Evolutionary conservation across 1,140 invertebrate species (phyloP), one percentile per base, ranked within the genome.

Genomic region (Orussus abietinus): DNA sequence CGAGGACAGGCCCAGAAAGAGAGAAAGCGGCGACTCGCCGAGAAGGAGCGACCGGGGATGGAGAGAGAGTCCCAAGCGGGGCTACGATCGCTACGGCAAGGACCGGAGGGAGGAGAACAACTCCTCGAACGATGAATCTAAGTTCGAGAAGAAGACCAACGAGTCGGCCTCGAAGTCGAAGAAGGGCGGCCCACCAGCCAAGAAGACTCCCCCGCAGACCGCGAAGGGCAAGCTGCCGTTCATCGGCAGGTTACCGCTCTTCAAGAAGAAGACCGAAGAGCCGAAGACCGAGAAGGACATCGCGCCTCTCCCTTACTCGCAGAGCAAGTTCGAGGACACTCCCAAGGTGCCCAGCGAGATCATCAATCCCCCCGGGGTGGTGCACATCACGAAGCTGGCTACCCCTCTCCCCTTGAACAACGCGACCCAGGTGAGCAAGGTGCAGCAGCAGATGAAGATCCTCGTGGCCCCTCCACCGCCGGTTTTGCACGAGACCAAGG

Each of bases 191-290:
- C 18, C 30, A 14, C 12, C 30, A 1, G 10, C 29, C 1, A 72
- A 72, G 15, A 71, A 70, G 32, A 42, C 54, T 1, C 17, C 54
- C 2, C 47, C 51, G 4, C 45, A 51, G 3, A 42, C 59, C 0
- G 42, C 49, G 2, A 73, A 70, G 28, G 69, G 81, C n/a, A 84
- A 83, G 51, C 50, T 84, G 20, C 82, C 82, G 0, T 84, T 85
- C 42, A 85, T 84, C 33, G 83, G 82, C 1, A 67, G 82, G 50
- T 77, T 85, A 67, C 83, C 82, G 2, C 57, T 85, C 22, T 81
- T 84, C 34, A 84, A 84, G 47, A 83, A 83, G 35, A 78, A 79
- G 42, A 51, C 54, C 0, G 74, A 77, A 25, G 75, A 76, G 20
- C 62, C 65, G 3, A 68, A 71, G 21, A 14, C 62, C 4, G 69